Conservation (phyloP, 2,113 vertebrate species). For the Zonotrichia leucophrys region DNA sequence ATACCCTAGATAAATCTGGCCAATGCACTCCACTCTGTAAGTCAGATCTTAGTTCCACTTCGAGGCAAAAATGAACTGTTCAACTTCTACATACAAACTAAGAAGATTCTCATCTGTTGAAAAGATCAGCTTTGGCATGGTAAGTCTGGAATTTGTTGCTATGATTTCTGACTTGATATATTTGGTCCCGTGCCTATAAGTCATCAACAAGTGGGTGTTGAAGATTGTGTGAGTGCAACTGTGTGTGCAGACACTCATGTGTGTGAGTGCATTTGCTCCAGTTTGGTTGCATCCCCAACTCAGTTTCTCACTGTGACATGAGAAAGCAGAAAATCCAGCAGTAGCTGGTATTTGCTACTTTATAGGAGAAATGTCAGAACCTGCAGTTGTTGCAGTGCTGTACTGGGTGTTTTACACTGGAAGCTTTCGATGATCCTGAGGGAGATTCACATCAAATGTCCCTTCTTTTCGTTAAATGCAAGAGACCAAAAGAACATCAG, state of each 20-base stretch:
- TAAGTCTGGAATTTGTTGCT: background rate
- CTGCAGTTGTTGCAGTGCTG: background rate
- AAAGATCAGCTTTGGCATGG: background rate
- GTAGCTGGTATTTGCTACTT: background rate
- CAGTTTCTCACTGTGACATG: background rate
- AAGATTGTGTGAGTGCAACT: background rate
- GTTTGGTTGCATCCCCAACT: background rate
- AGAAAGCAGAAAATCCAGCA: background rate
- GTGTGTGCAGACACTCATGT: rapidly evolving
- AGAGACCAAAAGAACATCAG: background rate
- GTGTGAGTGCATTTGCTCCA: background rate
- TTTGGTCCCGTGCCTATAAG: rapidly evolving
- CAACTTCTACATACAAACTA: background rate
- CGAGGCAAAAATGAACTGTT: background rate
- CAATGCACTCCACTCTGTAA: background rate
- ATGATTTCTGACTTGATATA: background rate
- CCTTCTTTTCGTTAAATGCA: background rate
- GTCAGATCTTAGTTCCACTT: background rate
- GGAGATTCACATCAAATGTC: background rate
- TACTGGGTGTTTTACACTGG: background rate
- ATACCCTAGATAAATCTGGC: background rate
- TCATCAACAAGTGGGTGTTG: background rate
- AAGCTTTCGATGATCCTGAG: background rate
- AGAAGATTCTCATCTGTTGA: background rate
- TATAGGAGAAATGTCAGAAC: background rate